phyloP scores from a whole-genome alignment of 2,888 invertebrate species.

The Tetragonisca angustula region DNA sequence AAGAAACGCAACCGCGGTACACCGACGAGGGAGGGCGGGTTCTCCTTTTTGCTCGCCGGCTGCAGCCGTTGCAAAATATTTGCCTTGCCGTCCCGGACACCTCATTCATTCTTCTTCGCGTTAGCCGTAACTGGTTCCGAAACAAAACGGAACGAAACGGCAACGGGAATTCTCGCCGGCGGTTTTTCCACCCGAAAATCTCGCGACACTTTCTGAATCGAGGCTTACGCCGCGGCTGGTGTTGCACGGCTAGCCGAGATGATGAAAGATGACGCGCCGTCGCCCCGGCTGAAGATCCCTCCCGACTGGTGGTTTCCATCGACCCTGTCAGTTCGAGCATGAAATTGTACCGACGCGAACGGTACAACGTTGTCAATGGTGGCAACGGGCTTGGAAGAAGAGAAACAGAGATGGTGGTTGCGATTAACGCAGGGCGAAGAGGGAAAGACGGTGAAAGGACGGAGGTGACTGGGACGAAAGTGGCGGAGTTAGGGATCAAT shows the following conservation, averaged over 20 bases:
- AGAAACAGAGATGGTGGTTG: not conserved
- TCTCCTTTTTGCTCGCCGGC: not conserved
- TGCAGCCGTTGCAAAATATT: conserved; percentile 28
- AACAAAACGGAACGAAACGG: not conserved
- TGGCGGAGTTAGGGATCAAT: conserved; percentile 76
- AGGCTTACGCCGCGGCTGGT: conserved; percentile 52
- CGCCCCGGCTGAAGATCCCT: conserved; percentile 66
- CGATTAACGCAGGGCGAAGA: conserved; percentile 1
- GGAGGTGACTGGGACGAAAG: conserved; percentile 28
- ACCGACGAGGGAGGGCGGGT: not conserved
- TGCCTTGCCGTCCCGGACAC: conserved; percentile 13
- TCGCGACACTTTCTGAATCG: conserved; percentile 35
- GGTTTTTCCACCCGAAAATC: not conserved
- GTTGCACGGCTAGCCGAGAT: conserved; percentile 60
- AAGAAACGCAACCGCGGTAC: not conserved
- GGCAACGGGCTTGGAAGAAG: conserved; percentile 25
- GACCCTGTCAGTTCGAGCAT: conserved; percentile 70
- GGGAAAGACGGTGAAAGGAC: conserved; percentile 32
- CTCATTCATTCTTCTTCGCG: conserved; percentile 23
- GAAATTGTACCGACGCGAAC: conserved; percentile 68
- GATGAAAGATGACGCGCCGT: conserved; percentile 71
- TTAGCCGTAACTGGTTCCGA: not conserved
- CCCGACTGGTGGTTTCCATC: conserved; percentile 67
- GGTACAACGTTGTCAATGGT: conserved; percentile 38
- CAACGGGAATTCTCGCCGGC: not conserved